A percentile compares a stretch with the other conserved stretches of the same genome.
Evolutionary conservation across 2,113 vertebrate species (phyloP).

Genomic region (Petromus typicus): DNA sequence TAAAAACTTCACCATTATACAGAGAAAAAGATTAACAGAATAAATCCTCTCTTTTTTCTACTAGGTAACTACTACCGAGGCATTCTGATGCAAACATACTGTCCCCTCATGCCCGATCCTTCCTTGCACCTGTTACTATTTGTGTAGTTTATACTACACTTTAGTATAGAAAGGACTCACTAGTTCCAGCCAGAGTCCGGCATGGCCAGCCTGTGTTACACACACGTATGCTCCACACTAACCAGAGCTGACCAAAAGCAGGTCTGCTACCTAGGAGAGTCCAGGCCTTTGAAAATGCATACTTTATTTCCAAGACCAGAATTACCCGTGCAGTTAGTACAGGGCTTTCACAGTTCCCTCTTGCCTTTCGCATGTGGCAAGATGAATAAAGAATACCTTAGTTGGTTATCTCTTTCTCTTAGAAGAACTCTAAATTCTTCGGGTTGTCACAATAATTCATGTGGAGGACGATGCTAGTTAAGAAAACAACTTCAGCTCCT

Average conservation of each 20-base stretch:
- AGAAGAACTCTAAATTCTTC: slow-evolving; percentile 53
- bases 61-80: neutral
- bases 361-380: neutral
- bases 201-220: neutral
- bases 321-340: neutral
- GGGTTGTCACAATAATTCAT: slow-evolving; percentile 23
- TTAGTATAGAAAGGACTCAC: neutral
- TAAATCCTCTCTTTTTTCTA: neutral
- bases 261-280: neutral
- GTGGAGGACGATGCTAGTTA: slow-evolving; percentile 15
- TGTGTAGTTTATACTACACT: neutral
- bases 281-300: neutral
- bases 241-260: neutral
- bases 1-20: neutral
- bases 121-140: neutral
- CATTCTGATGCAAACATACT: neutral
- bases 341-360: neutral
- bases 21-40: slow-evolving; percentile 2
- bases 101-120: neutral
- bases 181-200: no score
- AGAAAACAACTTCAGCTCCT: slow-evolving; percentile 47
- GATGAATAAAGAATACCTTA: slow-evolving; percentile 24
- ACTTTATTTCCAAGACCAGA: slow-evolving; percentile 8
- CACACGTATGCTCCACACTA: neutral
- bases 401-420: slow-evolving; percentile 41